These are phyloP conservation scores for Platypus cylindrus DNA, from an alignment of 2,888 invertebrate species.

Conservation along the genomic window DNA sequence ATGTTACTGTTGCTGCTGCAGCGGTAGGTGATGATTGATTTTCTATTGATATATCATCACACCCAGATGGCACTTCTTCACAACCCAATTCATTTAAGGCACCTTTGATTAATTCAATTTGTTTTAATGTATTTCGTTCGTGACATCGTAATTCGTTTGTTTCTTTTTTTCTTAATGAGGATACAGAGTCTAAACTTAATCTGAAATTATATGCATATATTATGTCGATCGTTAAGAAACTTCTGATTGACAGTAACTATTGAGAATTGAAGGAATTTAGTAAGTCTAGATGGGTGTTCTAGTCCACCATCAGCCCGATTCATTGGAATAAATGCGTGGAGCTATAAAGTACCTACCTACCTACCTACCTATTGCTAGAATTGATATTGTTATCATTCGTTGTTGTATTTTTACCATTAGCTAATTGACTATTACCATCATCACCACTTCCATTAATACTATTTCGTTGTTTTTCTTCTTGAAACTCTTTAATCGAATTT, in stretches of 20 bases:
- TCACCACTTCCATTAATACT: slow-evolving; percentile 14
- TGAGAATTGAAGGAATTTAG: too few species aligned
- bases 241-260: too few species aligned
- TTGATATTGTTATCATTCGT: too few species aligned
- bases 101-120: slow-evolving; percentile 70
- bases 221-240: too few species aligned
- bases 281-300: too few species aligned
- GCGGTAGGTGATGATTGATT: slow-evolving; percentile 43
- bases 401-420: slow-evolving; percentile 29
- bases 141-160: slow-evolving; percentile 68
- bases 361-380: too few species aligned
- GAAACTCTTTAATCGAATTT: slow-evolving; percentile 61
- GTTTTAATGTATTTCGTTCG: slow-evolving; percentile 69
- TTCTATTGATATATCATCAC: slow-evolving; percentile 49
- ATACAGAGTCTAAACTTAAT: too few species aligned
- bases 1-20: too few species aligned
- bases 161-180: slow-evolving; percentile 58
- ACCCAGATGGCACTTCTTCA: slow-evolving; percentile 76
- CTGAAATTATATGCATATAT: too few species aligned
- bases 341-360: slow-evolving; percentile 24
- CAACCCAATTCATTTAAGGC: slow-evolving; percentile 80
- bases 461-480: slow-evolving; percentile 53
- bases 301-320: too few species aligned
- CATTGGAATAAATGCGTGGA: too few species aligned
- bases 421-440: slow-evolving; percentile 25